A percentile compares a stretch with the other conserved stretches of the same genome.
phyloP scores from a whole-genome alignment of 2,888 invertebrate genomes.

The Ormyrus rosae region DNA sequence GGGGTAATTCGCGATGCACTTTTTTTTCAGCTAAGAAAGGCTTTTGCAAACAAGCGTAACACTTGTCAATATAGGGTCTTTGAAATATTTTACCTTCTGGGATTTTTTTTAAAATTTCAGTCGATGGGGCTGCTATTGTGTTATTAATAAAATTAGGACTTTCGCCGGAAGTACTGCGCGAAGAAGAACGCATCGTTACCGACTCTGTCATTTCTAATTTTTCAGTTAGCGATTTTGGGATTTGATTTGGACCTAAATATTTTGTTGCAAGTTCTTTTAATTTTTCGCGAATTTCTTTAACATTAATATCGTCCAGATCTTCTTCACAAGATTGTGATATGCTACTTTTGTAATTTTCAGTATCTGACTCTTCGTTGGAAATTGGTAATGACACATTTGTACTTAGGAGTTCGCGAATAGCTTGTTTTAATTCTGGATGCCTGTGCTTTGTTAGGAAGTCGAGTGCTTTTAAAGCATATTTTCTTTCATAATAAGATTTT shows the following conservation, averaged over 20 bases:
- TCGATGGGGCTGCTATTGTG: neutral
- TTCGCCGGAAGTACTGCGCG: conserved; percentile 59
- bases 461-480: conserved; percentile 61
- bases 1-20: conserved; percentile 41
- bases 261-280: conserved; percentile 3
- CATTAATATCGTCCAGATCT: neutral
- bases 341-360: neutral
- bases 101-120: conserved; percentile 60
- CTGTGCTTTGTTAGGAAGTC: conserved; percentile 58
- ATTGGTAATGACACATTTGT: neutral
- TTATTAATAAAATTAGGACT: conserved; percentile 56
- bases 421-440: conserved; percentile 51
- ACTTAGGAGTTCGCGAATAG: neutral
- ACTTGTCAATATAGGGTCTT: conserved; percentile 66
- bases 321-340: neutral
- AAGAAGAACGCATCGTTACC: conserved; percentile 59
- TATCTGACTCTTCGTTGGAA: neutral
- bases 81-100: conserved; percentile 65
- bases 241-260: neutral
- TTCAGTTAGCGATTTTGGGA: neutral
- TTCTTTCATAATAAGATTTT: conserved; percentile 11
- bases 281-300: conserved; percentile 33
- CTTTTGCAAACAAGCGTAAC: conserved; percentile 69
- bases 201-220: conserved; percentile 3
- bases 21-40: conserved; percentile 51